Evolutionary conservation across 2,888 invertebrate species (phyloP).

Genomic region (Leucophenga maculata): DNA sequence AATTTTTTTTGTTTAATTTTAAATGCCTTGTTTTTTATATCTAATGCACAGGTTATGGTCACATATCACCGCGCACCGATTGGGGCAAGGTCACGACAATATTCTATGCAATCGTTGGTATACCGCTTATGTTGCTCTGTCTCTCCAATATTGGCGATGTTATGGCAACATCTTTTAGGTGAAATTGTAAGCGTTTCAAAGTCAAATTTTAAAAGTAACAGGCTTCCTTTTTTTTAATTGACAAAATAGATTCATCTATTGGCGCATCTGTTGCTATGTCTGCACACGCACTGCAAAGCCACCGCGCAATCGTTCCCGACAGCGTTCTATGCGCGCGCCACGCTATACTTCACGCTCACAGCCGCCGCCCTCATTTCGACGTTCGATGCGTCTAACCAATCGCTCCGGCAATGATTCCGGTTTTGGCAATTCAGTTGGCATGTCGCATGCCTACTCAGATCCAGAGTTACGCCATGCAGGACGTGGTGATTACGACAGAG

Average conservation of each 20-base stretch:
- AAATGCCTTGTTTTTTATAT: background rate
- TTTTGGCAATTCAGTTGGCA: slow-evolving; percentile 73
- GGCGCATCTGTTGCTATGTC: slow-evolving; percentile 92
- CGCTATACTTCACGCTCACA: slow-evolving; percentile 71
- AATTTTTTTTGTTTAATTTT: background rate
- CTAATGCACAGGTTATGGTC: slow-evolving; percentile 85
- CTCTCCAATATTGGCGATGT: slow-evolving; percentile 94
- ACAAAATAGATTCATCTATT: slow-evolving; percentile 89
- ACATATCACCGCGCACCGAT: slow-evolving; percentile 94
- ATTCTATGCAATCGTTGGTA: slow-evolving; percentile 95
- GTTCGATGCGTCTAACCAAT: slow-evolving; percentile 77
- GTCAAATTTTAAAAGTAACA: too few relatives aligned
- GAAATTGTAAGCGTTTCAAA: slow-evolving; percentile 34
- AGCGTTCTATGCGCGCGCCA: slow-evolving; percentile 55
- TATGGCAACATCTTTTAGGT: slow-evolving; percentile 93
- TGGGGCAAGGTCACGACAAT: slow-evolving; percentile 96
- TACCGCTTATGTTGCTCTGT: slow-evolving; percentile 94
- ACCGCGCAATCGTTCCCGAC: slow-evolving; percentile 54
- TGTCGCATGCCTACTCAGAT: slow-evolving; percentile 81
- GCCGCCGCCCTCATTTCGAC: slow-evolving; percentile 72
- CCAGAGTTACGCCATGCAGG: slow-evolving; percentile 76
- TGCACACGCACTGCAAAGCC: slow-evolving; percentile 85
- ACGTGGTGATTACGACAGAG: slow-evolving; percentile 59
- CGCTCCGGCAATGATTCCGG: slow-evolving; percentile 77
- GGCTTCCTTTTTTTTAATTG: background rate